Conservation (phyloP, 2,888 invertebrate genomes). For the Erebia ligea region DNA sequence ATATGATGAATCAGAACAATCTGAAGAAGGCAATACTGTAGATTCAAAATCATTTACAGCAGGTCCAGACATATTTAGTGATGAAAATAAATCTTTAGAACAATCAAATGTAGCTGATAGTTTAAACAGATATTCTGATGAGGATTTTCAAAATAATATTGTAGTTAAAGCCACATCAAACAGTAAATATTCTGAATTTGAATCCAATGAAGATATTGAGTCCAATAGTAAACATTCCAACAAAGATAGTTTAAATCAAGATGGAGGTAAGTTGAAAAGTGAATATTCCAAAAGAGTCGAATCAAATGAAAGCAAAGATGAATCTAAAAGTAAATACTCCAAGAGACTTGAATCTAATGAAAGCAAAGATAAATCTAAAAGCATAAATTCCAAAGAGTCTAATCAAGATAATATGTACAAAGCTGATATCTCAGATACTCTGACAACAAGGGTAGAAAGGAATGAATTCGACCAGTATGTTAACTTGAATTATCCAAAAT, state of each 20-base stretch:
- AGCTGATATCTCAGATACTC: slow-evolving; percentile 8
- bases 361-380: neutral
- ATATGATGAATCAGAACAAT: neutral
- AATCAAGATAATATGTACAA: neutral
- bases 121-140: neutral
- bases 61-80: neutral
- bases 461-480: slow-evolving; percentile 52
- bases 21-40: neutral
- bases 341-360: neutral
- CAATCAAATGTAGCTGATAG: neutral
- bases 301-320: neutral
- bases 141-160: neutral
- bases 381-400: too few species aligned
- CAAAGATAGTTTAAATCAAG: neutral
- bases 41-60: neutral
- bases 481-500: slow-evolving; percentile 44
- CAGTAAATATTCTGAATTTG: neutral
- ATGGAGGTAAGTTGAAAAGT: neutral
- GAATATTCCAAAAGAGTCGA: neutral
- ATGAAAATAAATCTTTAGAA: neutral
- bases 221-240: neutral
- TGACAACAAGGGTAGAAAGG: slow-evolving; percentile 43
- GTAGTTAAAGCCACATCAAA: neutral
- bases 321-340: neutral
- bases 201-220: neutral